These are phyloP conservation scores for Metopolophium dirhodum DNA, from an alignment of 1,140 invertebrate genomes.

Conservation along the genomic window DNA sequence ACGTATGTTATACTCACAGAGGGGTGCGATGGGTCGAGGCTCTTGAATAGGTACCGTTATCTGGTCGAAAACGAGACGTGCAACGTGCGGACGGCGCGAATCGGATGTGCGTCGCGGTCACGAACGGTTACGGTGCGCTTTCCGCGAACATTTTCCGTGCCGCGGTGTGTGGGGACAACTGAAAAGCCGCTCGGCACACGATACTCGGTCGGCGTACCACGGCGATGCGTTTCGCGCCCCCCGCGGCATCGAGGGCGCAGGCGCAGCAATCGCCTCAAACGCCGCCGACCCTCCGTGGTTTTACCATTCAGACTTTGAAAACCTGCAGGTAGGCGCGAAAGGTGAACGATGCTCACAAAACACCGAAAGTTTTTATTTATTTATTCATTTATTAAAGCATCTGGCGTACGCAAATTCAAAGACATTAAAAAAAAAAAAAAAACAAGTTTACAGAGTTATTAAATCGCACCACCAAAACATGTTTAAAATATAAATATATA, in stretches of 20 bases:
- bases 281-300: not conserved
- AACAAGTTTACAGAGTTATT: not conserved
- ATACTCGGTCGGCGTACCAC: not conserved
- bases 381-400: not conserved
- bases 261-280: not conserved
- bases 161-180: not conserved
- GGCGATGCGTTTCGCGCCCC: not conserved
- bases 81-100: too few relatives aligned
- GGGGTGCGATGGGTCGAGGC: not conserved
- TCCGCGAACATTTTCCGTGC: not conserved
- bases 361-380: not conserved
- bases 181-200: not conserved
- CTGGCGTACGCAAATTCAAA: not conserved
- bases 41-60: not conserved
- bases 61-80: not conserved
- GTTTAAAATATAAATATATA: not conserved
- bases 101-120: not conserved
- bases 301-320: not conserved
- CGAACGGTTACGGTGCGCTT: not conserved
- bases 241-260: not conserved
- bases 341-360: not conserved
- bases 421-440: too few relatives aligned
- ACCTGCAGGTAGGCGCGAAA: not conserved
- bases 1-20: not conserved
- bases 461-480: not conserved